Conservation (phyloP, 2,113 vertebrate species). For the Tringa solitaria region DNA sequence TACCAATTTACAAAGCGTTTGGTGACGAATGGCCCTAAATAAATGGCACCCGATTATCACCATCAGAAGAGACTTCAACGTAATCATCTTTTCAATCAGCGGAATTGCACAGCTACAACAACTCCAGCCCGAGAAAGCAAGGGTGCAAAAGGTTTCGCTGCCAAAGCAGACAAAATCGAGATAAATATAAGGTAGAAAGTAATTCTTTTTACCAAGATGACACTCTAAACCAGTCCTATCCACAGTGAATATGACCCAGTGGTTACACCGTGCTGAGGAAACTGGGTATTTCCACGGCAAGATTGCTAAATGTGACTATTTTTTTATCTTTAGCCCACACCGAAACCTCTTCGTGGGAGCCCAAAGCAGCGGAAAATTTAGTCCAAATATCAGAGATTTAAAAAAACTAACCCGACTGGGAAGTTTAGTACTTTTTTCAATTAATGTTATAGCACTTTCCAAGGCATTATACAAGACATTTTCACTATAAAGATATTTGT, state of each 20-base stretch:
- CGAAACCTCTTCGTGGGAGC: background rate
- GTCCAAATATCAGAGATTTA: background rate
- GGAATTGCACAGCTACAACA: background rate
- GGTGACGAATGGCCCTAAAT: background rate
- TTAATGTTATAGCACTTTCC: background rate
- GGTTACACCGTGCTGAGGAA: background rate
- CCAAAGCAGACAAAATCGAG: background rate
- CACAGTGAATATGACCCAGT: rapidly evolving
- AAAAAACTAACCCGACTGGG: background rate
- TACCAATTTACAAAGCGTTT: background rate
- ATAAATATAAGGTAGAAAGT: background rate
- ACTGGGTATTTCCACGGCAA: background rate
- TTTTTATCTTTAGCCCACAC: background rate
- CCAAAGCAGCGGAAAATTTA: background rate
- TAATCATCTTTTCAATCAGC: slow-evolving; percentile 14
- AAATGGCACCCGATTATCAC: background rate
- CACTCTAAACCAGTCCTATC: background rate
- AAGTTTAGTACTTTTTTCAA: background rate
- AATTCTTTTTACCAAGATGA: background rate
- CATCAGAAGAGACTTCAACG: background rate
- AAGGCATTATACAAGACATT: background rate
- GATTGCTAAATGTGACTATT: background rate
- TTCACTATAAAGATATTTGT: background rate
- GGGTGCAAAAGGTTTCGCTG: background rate
- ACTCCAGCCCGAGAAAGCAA: background rate